phyloP scores from a whole-genome alignment of 1,140 invertebrate species.

The Drosophila jambulina region DNA sequence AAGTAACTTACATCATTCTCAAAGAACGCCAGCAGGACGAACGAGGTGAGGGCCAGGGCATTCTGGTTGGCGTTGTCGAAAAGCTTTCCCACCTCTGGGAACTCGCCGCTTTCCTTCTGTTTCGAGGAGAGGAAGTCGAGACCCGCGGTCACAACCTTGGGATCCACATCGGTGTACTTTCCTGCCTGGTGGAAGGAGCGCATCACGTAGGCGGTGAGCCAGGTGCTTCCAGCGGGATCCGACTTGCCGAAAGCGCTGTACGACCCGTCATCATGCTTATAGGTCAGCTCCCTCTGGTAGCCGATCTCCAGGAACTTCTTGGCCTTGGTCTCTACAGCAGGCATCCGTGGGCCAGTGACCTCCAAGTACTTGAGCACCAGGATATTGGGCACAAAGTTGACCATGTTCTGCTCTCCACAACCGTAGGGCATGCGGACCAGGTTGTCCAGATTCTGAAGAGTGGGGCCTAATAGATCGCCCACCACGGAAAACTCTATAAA shows the following conservation, averaged over 20 bases:
- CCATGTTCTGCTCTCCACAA: conserved; percentile 98
- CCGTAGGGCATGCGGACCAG: conserved; percentile 94
- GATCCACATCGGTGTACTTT: conserved; percentile 92
- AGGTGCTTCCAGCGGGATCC: conserved; percentile 93
- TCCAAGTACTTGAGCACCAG: conserved; percentile 91
- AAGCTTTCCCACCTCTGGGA: conserved; percentile 91
- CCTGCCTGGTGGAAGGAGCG: conserved; percentile 94
- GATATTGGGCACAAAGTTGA: conserved; percentile 96
- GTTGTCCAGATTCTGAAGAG: conserved; percentile 91
- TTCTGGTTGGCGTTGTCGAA: conserved; percentile 74
- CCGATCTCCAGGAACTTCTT: conserved; percentile 92
- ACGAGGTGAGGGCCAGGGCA: conserved; percentile 93
- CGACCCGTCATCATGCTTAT: conserved; percentile 94
- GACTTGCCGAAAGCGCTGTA: conserved; percentile 96
- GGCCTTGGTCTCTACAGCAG: conserved; percentile 86
- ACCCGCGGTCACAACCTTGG: conserved; percentile 89
- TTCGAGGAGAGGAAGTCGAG: conserved; percentile 92
- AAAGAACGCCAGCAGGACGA: conserved; percentile 92
- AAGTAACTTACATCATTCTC: conserved; percentile 87
- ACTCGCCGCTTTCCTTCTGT: conserved; percentile 90
- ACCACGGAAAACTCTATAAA: conserved; percentile 90
- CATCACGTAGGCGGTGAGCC: conserved; percentile 96
- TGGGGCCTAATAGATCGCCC: conserved; percentile 91
- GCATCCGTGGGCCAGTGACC: conserved; percentile 65
- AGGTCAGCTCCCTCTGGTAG: conserved; percentile 97